A percentile compares a stretch with the other conserved stretches of the same genome.
phyloP scores from a whole-genome alignment of 1,140 invertebrate species.

The Archivesica marissinica region DNA sequence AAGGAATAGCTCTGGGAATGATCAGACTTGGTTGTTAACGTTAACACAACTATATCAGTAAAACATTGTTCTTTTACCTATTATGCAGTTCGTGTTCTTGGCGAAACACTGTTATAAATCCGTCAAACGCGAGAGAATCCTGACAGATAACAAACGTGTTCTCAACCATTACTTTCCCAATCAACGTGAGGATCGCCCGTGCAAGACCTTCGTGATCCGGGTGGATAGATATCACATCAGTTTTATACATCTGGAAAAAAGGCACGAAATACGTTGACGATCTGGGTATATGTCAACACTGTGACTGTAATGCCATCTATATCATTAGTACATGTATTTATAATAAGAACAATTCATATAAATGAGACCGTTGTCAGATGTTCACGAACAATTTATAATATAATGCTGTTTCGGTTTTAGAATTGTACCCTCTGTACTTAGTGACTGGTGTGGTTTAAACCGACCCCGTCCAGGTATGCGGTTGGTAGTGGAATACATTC shows the following conservation, averaged over 20 bases:
- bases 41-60: no score
- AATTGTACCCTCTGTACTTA: no score
- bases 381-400: background rate
- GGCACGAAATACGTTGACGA: background rate
- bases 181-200: background rate
- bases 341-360: background rate
- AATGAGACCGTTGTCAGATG: background rate
- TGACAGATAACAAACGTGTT: slow-evolving; percentile 44
- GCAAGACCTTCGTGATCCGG: slow-evolving; percentile 33
- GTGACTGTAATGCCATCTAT: background rate
- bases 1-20: no score
- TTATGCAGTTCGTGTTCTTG: background rate
- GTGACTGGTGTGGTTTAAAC: no score
- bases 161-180: background rate
- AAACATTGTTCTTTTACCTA: slow-evolving; percentile 14
- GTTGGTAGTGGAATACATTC: no score
- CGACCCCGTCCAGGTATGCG: no score
- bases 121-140: slow-evolving; percentile 27
- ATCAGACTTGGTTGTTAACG: no score
- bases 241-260: slow-evolving; percentile 36
- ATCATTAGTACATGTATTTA: background rate
- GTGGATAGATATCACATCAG: slow-evolving; percentile 16
- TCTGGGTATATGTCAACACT: background rate
- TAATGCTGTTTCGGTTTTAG: no score
- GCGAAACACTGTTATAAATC: slow-evolving; percentile 57